Evolutionary conservation across 2,113 vertebrate species (phyloP).

Genomic region (Muntiacus muntjak): DNA sequence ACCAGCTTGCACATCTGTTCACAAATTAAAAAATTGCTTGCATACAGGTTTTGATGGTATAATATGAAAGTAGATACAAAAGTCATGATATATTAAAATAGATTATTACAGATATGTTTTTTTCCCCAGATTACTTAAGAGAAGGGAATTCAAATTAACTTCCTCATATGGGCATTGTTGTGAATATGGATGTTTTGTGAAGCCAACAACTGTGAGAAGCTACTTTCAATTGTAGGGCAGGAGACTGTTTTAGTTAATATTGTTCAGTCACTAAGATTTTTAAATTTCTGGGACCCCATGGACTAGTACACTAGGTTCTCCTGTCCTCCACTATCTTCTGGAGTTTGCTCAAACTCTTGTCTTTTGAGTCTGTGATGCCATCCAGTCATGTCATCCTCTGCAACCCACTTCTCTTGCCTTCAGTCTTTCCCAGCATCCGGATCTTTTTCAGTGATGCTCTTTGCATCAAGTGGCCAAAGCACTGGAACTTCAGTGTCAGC

Average conservation of each 20-base stretch:
- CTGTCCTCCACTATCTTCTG: background rate
- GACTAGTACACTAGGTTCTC: background rate
- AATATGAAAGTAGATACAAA: background rate
- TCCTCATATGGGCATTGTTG: background rate
- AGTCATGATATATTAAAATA: background rate
- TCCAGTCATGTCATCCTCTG: background rate
- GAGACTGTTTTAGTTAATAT: background rate
- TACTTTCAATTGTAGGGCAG: background rate
- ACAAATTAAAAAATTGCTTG: background rate
- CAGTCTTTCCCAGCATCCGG: background rate
- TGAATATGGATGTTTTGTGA: background rate
- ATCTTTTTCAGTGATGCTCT: background rate
- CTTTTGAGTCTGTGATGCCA: background rate
- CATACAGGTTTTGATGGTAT: background rate
- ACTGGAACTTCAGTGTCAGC: background rate
- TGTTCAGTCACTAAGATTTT: background rate
- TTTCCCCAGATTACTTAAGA: background rate
- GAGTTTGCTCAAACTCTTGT: background rate
- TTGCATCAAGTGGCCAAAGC: background rate
- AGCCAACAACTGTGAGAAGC: background rate
- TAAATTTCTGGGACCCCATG: background rate
- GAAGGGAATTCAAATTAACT: background rate
- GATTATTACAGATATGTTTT: background rate
- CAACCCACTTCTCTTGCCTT: background rate
- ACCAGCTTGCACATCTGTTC: background rate